Percentiles rank a stretch among this genome's conserved stretches.
Evolutionary conservation across 2,888 invertebrate species (phyloP).

Genomic region (Synergus itoensis): DNA sequence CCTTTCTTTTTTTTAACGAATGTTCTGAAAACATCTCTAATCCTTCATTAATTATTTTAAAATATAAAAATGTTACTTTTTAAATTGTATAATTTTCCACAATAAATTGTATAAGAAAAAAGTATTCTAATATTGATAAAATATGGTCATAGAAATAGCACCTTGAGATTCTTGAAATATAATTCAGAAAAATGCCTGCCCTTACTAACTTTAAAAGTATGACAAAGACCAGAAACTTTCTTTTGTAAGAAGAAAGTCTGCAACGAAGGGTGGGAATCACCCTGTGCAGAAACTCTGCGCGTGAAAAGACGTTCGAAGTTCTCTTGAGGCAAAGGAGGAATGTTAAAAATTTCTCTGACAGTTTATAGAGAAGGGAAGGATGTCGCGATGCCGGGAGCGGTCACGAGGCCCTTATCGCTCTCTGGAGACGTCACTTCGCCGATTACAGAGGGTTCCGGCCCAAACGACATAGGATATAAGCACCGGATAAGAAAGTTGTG

Average conservation of each 20-base stretch:
- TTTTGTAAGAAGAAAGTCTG: conserved; percentile 23
- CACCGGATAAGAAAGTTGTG: conserved; percentile 73
- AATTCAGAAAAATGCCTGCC: conserved; percentile 24
- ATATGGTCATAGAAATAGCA: neutral
- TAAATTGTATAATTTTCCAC: neutral
- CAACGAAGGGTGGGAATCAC: neutral
- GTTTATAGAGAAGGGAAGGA: conserved; percentile 32
- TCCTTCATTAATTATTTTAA: no score
- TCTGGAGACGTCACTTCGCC: conserved; percentile 55
- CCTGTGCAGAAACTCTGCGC: neutral
- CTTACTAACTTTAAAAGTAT: conserved; percentile 14
- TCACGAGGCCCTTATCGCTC: conserved; percentile 58
- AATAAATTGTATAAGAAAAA: neutral
- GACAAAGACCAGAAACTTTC: conserved; percentile 23
- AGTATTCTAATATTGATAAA: conserved; percentile 6
- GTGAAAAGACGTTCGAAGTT: conserved; percentile 26
- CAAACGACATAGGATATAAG: conserved; percentile 71
- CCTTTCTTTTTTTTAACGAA: no score
- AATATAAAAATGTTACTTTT: no score
- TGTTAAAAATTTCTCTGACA: conserved; percentile 31
- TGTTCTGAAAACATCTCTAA: no score
- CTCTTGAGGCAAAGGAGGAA: conserved; percentile 12
- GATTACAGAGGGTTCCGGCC: conserved; percentile 60
- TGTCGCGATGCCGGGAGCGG: conserved; percentile 55
- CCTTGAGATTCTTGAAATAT: neutral